Evolutionary conservation across 2,888 invertebrate genomes (phyloP).

Genomic region (Acheta domesticus): DNA sequence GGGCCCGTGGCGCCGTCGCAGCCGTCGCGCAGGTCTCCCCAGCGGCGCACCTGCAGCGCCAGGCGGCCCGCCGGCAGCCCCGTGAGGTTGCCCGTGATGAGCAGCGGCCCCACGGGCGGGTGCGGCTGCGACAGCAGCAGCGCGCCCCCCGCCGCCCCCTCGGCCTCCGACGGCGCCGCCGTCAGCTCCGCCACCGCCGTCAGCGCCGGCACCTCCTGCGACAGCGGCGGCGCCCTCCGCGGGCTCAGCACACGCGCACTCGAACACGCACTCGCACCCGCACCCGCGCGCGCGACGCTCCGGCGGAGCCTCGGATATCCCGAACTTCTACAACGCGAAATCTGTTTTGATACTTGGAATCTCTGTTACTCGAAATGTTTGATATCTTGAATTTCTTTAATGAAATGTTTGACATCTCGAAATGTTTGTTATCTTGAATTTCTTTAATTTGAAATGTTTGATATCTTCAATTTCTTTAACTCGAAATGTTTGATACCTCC

Average conservation of each 20-base stretch:
- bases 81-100: neutral
- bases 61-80: neutral
- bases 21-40: neutral
- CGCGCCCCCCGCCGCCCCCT: neutral
- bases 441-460: no score
- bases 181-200: neutral
- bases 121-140: neutral
- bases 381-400: no score
- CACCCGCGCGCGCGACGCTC: no score
- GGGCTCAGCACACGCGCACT: neutral
- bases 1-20: conserved; percentile 1
- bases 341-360: no score
- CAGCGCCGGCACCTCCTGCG: conserved; percentile 11
- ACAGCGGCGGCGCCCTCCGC: neutral
- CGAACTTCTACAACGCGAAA: no score
- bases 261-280: no score
- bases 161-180: conserved; percentile 8
- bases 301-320: no score
- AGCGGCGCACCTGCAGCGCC: neutral
- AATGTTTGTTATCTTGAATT: no score
- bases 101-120: neutral
- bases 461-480: no score
- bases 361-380: no score
- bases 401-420: no score
- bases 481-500: no score